These are phyloP conservation scores for Pseudopleuronectes americanus DNA, from an alignment of 2,797 vertebrate species.

Conservation along the genomic window DNA sequence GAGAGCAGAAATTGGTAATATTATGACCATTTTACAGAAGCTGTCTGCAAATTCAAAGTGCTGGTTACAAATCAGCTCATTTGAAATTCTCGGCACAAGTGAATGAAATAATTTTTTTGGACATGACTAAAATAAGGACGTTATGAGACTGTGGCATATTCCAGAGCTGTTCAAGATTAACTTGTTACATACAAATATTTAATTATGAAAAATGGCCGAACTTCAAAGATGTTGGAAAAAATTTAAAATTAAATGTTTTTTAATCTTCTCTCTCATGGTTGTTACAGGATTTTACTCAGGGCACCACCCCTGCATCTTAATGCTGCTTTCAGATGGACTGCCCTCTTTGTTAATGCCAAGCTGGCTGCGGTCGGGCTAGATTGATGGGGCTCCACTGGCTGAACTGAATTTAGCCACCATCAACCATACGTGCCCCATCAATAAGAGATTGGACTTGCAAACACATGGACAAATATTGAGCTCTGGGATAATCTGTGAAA, in stretches of 20 bases:
- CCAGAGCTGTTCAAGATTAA: slow-evolving; percentile 17
- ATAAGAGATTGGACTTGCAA: slow-evolving; percentile 62
- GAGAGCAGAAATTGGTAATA: slow-evolving; percentile 1
- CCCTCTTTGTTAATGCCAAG: slow-evolving; percentile 32
- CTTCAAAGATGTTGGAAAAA: slow-evolving; percentile 53
- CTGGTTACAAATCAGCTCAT: slow-evolving; percentile 10
- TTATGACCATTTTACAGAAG: slow-evolving; percentile 1
- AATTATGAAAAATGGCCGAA: slow-evolving; percentile 16
- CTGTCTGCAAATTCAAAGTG: slow-evolving; percentile 1
- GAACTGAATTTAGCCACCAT: slow-evolving; percentile 58
- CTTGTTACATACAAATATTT: slow-evolving; percentile 39
- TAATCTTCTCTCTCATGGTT: slow-evolving; percentile 43
- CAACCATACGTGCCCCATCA: slow-evolving; percentile 43
- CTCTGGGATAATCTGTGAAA: slow-evolving; percentile 76
- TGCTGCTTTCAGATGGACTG: slow-evolving; percentile 41
- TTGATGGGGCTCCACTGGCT: slow-evolving; percentile 51
- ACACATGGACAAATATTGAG: slow-evolving; percentile 74
- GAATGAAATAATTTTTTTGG: slow-evolving; percentile 8
- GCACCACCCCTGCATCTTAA: slow-evolving; percentile 46
- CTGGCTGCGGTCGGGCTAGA: slow-evolving; percentile 27
- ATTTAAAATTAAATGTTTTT: slow-evolving; percentile 15
- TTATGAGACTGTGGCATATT: slow-evolving; percentile 7
- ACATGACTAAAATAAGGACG: slow-evolving; percentile 25
- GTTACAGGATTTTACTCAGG: slow-evolving; percentile 36
- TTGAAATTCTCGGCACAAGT: slow-evolving; percentile 20